A percentile compares a stretch with the other conserved stretches of the same genome.
Evolutionary conservation across 2,888 invertebrate species (phyloP).

Genomic region (Willowsia nigromaculata): DNA sequence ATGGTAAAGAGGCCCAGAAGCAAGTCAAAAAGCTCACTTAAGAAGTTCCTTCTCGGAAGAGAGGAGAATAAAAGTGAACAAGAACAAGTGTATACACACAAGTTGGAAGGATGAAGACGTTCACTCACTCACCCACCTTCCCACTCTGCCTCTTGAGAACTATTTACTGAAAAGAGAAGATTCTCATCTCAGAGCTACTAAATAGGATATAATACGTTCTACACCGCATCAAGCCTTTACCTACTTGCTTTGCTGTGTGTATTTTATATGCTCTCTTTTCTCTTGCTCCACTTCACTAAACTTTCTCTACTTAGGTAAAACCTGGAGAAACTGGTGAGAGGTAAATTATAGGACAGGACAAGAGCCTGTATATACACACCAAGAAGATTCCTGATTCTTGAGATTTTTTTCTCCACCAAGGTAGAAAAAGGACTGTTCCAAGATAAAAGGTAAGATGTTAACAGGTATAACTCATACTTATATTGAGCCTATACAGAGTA

Average conservation of each 20-base stretch:
- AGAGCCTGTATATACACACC: background rate
- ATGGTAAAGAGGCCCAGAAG: background rate
- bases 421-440: background rate
- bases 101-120: constrained; percentile 46
- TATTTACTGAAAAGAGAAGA: constrained; percentile 51
- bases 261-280: constrained; percentile 11
- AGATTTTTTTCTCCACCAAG: constrained; percentile 7
- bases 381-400: constrained; percentile 34
- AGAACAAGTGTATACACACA: constrained; percentile 61
- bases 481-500: background rate
- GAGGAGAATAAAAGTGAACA: constrained; percentile 55
- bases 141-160: constrained; percentile 49
- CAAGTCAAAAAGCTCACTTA: constrained; percentile 58
- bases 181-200: constrained; percentile 34
- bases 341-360: constrained; percentile 22
- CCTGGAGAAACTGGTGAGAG: constrained; percentile 18
- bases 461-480: constrained; percentile 16
- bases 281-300: background rate
- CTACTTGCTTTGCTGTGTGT: background rate
- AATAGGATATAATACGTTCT: constrained; percentile 52
- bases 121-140: constrained; percentile 41
- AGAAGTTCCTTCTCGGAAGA: constrained; percentile 63
- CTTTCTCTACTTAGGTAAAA: constrained; percentile 8
- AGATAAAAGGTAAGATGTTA: constrained; percentile 36
- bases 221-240: constrained; percentile 25